Conservation (phyloP, 2,888 invertebrate species). For the Odontocerum albicorne region DNA sequence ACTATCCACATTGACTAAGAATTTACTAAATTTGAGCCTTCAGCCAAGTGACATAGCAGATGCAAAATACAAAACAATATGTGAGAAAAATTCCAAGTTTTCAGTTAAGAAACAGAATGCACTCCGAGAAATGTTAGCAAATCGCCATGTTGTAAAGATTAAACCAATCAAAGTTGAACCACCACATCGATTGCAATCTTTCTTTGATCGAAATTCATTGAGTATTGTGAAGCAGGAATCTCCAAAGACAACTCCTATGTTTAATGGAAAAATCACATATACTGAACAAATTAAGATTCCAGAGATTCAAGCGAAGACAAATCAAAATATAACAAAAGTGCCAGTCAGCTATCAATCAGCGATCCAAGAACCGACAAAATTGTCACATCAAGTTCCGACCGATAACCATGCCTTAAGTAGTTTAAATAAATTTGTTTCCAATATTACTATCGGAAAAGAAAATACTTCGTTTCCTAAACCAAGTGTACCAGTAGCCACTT, state of each 20-base stretch:
- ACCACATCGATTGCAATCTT: slow-evolving; percentile 44
- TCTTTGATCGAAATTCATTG: slow-evolving; percentile 39
- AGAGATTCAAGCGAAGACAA: slow-evolving; percentile 10
- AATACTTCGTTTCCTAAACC: neutral
- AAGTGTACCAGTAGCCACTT: neutral
- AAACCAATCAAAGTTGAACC: slow-evolving; percentile 54
- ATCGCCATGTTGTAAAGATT: slow-evolving; percentile 56
- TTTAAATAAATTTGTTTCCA: slow-evolving; percentile 25
- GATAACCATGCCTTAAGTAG: slow-evolving; percentile 1
- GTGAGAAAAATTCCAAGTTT: slow-evolving; percentile 44
- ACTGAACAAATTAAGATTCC: too few relatives aligned
- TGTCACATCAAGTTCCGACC: neutral
- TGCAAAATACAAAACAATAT: slow-evolving; percentile 45
- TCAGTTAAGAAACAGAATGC: slow-evolving; percentile 55
- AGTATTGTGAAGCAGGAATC: slow-evolving; percentile 24
- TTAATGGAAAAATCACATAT: too few relatives aligned
- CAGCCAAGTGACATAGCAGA: slow-evolving; percentile 48
- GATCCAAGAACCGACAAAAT: neutral
- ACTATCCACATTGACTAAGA: slow-evolving; percentile 54
- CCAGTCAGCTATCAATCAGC: too few relatives aligned
- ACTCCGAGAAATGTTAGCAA: slow-evolving; percentile 53
- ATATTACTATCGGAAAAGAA: neutral
- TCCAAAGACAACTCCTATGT: neutral
- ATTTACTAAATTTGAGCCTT: slow-evolving; percentile 56
- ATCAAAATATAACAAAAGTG: too few relatives aligned